Base-by-base conservation (phyloP, 2,888 invertebrate genomes). In the Drosophila demipolita region DNA sequence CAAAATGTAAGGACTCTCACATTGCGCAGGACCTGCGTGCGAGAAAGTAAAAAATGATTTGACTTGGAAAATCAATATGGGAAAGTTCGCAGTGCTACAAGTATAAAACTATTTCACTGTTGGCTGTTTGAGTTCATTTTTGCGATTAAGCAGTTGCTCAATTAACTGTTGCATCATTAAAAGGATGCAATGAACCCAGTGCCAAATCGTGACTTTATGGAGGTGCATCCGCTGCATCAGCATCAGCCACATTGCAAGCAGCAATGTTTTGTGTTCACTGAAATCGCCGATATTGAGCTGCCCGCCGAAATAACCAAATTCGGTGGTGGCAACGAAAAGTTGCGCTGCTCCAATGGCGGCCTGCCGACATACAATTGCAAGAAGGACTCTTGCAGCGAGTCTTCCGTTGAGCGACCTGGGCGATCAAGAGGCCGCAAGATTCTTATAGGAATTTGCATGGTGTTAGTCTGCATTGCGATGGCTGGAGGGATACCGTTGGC, bases 401-500 rank as follows among this genome's bases (percentile, higher is more conserved):
- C 89, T 0, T 84, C 89, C 4, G 81, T 79, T 1, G 91, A 91
- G 64, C 83, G 82, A 1, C 83, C 89, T 0, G 85, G 86, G 29
- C 82, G 80, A 57, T 87, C 91, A 0, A 87, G 90, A 1, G 88
- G 93, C 5, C 91, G 92, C 48, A 91, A 90, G 40, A 89, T 93
- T 53, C 64, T 93, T 0, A 81, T 92, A 1, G 90, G 90, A 11
- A 63, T 92, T 29, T 91, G 89, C 33, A 77, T 93, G 5, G 87
- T 93, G 42, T 60, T 93, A 3, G 83, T 92, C 17, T 92, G 93
- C 55, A 90, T 93, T 66, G 92, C 91, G 6, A 91, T 93, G 90
- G 93, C 93, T 23, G 93, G 92, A 1, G 93, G 93, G 2, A 93
- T 95, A 60, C 95, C 95, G 3, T 82, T 95, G 65, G 95, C 94